Base-by-base conservation (phyloP, 2,888 invertebrate species). In the Ormyrus thymus region DNA sequence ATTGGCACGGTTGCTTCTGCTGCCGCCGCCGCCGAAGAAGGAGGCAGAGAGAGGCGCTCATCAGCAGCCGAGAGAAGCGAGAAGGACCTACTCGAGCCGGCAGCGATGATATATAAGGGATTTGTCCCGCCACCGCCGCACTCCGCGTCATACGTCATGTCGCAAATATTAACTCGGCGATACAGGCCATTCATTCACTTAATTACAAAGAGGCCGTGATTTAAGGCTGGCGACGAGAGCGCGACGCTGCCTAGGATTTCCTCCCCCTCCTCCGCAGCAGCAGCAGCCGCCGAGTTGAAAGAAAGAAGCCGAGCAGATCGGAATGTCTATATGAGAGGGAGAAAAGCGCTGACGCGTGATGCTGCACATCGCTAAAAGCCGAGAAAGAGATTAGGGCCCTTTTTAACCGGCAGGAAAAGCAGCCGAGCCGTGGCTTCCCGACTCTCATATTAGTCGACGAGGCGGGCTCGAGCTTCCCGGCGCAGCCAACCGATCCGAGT, bases 131-230 rank as follows among this genome's bases (percentile, higher is more conserved):
- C 51, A 61, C 74, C 58, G 62, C 69, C 43, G 87, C 87, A 29
- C 29, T 29, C 86, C 87, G 85, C 88, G 88, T 89, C 89, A 88
- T 89, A 87, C 89, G 88, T 89, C 90, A 89, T 87, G 87, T 86
- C 88, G 89, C 89, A 89, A 89, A 90, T 90, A 90, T 90, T 90
- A 90, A 90, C 89, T 88, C 89, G 76, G 29, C 61, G 78, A 78
- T 74, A 78, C 89, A 88, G 89, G 88, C 90, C 90, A 90, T 89
- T 89, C 89, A 89, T 90, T 90, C 90, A 88, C 90, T 90, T 90
- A 90, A 90, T 90, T 90, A 90, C 89, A 89, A 90, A 88, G 88
- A 89, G 88, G 59, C 86, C 87, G 86, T 90, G 90, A 90, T 90
- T 90, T 90, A 90, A 89, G 89, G 85, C 58, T 86, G 84, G 83